Conservation (phyloP, 2,888 invertebrate genomes). For the Andrena bucephala region DNA sequence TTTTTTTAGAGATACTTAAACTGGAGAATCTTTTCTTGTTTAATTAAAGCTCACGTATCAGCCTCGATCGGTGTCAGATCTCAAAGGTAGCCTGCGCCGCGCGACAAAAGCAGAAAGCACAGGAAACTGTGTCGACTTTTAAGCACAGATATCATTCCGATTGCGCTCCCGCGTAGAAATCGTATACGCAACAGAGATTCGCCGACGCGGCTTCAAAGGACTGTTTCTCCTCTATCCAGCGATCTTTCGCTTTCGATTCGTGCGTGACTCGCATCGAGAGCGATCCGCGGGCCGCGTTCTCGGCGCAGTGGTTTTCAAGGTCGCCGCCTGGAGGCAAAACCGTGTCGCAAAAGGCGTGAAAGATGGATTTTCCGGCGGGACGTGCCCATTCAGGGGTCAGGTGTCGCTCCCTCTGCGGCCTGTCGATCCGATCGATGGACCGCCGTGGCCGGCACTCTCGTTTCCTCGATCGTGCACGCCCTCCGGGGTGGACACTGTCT, state of each 20-base stretch:
- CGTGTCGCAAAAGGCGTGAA: conserved; percentile 22
- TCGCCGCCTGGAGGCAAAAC: not conserved
- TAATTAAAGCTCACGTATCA: too few relatives aligned
- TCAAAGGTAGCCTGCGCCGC: too few relatives aligned
- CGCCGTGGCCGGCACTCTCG: not conserved
- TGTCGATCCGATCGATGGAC: not conserved
- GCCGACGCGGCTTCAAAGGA: not conserved
- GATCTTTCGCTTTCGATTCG: conserved; percentile 34
- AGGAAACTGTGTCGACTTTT: not conserved
- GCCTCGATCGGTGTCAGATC: too few relatives aligned
- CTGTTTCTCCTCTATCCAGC: not conserved
- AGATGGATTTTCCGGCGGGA: not conserved
- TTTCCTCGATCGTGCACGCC: not conserved
- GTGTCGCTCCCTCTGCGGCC: conserved; percentile 23
- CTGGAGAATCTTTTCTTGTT: too few relatives aligned
- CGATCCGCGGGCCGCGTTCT: not conserved
- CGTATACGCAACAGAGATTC: not conserved
- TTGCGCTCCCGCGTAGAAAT: conserved; percentile 2
- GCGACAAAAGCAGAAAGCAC: too few relatives aligned
- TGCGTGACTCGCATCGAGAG: conserved; percentile 28
- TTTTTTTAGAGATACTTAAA: too few relatives aligned
- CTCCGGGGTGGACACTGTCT: not conserved
- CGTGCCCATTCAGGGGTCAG: too few relatives aligned
- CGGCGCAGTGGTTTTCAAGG: conserved; percentile 8
- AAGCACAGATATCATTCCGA: not conserved